Percentiles rank a stretch among this genome's conserved stretches.
These are phyloP conservation scores for Neoascia interrupta DNA, from an alignment of 2,888 invertebrate genomes.

Conservation along the genomic window DNA sequence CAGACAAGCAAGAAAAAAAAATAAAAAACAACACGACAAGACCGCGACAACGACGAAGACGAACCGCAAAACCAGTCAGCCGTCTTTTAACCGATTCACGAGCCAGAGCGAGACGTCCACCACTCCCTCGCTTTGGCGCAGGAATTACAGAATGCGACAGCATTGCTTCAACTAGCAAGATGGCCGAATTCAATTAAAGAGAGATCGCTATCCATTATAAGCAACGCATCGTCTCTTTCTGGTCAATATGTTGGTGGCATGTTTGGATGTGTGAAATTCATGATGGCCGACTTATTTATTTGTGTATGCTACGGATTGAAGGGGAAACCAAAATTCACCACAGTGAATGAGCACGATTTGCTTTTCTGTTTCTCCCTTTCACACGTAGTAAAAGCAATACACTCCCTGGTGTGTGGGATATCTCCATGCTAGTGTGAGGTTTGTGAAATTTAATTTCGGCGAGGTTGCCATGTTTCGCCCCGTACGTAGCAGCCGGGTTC, in stretches of 20 bases:
- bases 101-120: slow-evolving; percentile 11
- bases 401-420: not conserved
- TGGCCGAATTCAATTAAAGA: slow-evolving; percentile 53
- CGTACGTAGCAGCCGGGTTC: not conserved
- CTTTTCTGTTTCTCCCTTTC: not conserved
- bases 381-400: no score
- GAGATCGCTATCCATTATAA: not conserved
- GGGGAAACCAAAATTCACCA: slow-evolving; percentile 65
- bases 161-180: slow-evolving; percentile 27
- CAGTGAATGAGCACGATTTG: slow-evolving; percentile 32
- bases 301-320: slow-evolving; percentile 41
- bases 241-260: not conserved
- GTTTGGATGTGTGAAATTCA: slow-evolving; percentile 35
- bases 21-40: no score
- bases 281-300: slow-evolving; percentile 52
- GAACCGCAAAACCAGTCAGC: slow-evolving; percentile 22
- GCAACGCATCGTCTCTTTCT: not conserved
- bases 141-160: not conserved
- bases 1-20: not conserved
- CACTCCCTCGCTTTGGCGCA: not conserved
- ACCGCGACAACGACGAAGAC: not conserved
- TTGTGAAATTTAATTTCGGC: slow-evolving; percentile 37
- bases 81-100: slow-evolving; percentile 31
- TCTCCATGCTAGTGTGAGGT: no score
- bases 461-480: slow-evolving; percentile 45